A percentile compares a stretch with the other conserved stretches of the same genome.
Evolutionary conservation across 2,888 invertebrate species (phyloP).

Genomic region (Calliopum simillimum): DNA sequence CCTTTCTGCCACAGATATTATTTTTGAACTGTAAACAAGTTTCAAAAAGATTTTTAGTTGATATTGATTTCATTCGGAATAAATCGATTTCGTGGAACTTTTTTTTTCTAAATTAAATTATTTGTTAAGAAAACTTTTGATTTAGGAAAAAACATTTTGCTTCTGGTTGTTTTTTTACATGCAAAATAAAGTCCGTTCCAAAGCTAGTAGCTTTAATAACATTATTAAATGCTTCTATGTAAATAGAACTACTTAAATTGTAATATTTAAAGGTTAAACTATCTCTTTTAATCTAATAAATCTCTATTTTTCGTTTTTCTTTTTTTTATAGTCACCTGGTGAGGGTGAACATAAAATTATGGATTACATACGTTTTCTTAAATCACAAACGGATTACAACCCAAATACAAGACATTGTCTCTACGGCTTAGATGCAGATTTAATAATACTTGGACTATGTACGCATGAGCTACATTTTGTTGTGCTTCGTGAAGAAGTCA

Average conservation of each 20-base stretch:
- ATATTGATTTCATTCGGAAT: too few relatives aligned
- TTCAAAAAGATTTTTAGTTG: too few relatives aligned
- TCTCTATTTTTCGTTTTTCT: not conserved
- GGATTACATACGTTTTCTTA: slow-evolving; percentile 95
- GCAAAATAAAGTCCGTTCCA: too few relatives aligned
- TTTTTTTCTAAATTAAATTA: too few relatives aligned
- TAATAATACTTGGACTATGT: slow-evolving; percentile 96
- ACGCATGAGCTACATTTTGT: slow-evolving; percentile 97
- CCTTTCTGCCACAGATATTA: too few relatives aligned
- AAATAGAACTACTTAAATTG: slow-evolving; percentile 1
- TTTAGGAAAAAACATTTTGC: too few relatives aligned
- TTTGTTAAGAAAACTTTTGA: too few relatives aligned
- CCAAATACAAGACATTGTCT: slow-evolving; percentile 95
- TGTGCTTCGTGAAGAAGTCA: slow-evolving; percentile 91
- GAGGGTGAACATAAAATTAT: slow-evolving; percentile 99
- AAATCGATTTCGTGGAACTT: too few relatives aligned
- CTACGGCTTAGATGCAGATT: slow-evolving; percentile 97
- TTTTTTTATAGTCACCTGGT: slow-evolving; percentile 80
- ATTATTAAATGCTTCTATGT: too few relatives aligned
- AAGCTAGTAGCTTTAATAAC: too few relatives aligned
- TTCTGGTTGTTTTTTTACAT: too few relatives aligned
- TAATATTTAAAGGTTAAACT: not conserved
- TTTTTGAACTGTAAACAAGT: too few relatives aligned
- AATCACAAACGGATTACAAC: slow-evolving; percentile 86
- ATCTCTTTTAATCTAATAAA: not conserved